Evolutionary conservation across 2,113 vertebrate genomes (phyloP).

Genomic region (Perca flavescens): DNA sequence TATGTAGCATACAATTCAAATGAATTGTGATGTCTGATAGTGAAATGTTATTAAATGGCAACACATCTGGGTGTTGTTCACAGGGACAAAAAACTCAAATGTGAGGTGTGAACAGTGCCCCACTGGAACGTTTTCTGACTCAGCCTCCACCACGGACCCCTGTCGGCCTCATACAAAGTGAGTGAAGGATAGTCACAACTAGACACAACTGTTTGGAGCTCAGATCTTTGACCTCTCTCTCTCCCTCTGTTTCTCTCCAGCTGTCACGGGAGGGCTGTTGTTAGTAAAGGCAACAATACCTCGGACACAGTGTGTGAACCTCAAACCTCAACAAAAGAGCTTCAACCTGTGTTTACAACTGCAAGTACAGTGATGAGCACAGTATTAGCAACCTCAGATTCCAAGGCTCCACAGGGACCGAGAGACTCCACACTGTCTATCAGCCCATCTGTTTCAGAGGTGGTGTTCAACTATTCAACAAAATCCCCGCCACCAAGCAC

Average conservation of each 20-base stretch:
- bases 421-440: neutral
- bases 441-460: neutral
- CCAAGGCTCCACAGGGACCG: neutral
- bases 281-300: conserved; percentile 40
- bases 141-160: neutral
- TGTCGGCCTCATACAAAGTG: conserved; percentile 77
- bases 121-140: conserved; percentile 72
- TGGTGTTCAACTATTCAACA: neutral
- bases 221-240: conserved; percentile 31
- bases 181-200: conserved; percentile 35
- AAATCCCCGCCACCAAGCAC: neutral
- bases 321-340: neutral
- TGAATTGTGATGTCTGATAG: neutral
- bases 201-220: neutral
- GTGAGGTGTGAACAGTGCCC: conserved; percentile 67
- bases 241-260: conserved; percentile 52
- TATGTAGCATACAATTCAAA: neutral
- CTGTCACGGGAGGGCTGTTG: conserved; percentile 54
- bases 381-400: neutral
- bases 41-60: neutral
- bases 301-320: conserved; percentile 65
- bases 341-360: neutral
- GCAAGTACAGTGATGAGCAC: neutral
- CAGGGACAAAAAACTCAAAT: conserved; percentile 62
- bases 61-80: conserved; percentile 29